Evolutionary conservation across 2,797 vertebrate genomes (phyloP).

Genomic region (Eutrigla gurnardus): DNA sequence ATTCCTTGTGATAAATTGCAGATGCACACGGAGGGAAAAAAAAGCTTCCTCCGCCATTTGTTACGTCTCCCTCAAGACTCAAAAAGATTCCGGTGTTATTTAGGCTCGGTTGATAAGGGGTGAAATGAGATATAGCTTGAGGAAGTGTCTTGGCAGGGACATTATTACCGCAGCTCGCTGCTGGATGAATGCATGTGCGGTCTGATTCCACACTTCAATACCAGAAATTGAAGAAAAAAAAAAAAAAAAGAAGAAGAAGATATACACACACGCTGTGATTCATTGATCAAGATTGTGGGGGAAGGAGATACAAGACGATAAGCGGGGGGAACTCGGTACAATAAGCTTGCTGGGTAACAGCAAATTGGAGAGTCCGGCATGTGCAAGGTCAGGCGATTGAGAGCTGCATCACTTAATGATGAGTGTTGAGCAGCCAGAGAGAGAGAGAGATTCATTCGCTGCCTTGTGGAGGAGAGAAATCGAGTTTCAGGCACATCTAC

Average conservation of each 20-base stretch:
- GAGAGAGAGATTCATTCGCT: conserved; percentile 31
- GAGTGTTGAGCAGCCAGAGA: conserved; percentile 24
- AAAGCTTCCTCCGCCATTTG: conserved; percentile 17
- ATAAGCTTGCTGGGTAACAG: conserved; percentile 25
- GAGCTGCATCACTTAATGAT: conserved; percentile 37
- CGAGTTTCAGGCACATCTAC: conserved; percentile 17
- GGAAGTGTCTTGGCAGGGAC: conserved; percentile 41
- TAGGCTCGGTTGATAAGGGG: conserved; percentile 35
- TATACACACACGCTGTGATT: conserved; percentile 6
- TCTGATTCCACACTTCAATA: conserved; percentile 37
- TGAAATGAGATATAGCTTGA: conserved; percentile 47
- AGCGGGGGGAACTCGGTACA: neutral
- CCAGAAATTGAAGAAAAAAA: conserved; percentile 22
- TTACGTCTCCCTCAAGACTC: conserved; percentile 28
- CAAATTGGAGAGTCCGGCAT: conserved; percentile 26
- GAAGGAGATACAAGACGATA: conserved; percentile 27
- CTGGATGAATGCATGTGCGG: conserved; percentile 38
- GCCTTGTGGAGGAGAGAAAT: conserved; percentile 33
- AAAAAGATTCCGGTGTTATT: conserved; percentile 15
- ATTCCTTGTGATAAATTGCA: conserved; percentile 38
- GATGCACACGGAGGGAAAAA: neutral
- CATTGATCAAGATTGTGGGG: conserved; percentile 6
- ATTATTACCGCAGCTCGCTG: conserved; percentile 48
- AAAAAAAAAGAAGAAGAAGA: neutral
- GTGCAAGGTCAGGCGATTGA: conserved; percentile 49